phyloP scores from a whole-genome alignment of 2,113 vertebrate species.

The Columbina picui region DNA sequence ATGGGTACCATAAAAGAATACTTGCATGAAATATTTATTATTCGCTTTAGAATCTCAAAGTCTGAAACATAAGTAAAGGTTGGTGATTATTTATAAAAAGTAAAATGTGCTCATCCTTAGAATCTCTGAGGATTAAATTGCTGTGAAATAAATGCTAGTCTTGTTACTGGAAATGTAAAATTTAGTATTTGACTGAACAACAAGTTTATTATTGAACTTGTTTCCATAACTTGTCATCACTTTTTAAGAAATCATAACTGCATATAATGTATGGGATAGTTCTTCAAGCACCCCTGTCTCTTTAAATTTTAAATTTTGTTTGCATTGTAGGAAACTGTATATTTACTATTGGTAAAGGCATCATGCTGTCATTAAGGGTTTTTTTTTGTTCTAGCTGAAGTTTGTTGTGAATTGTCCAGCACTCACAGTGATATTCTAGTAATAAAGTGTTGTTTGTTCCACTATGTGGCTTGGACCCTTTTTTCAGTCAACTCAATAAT shows the following conservation, averaged over 20 bases:
- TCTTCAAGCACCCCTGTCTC: background rate
- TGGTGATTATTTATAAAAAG: background rate
- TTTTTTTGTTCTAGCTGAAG: background rate
- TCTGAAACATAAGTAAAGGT: conserved; percentile 10
- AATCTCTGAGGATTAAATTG: background rate
- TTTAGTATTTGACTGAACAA: background rate
- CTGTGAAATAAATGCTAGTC: background rate
- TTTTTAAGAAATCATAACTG: background rate
- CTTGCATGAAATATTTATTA: conserved; percentile 43
- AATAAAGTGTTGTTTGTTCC: background rate
- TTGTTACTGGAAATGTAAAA: background rate
- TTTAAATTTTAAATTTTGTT: background rate
- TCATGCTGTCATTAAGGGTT: background rate
- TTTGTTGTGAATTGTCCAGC: background rate
- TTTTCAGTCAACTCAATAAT: background rate
- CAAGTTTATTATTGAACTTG: background rate
- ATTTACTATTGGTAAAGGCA: background rate
- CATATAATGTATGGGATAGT: background rate
- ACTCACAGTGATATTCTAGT: background rate
- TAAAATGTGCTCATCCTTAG: background rate
- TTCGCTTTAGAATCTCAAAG: conserved; percentile 23
- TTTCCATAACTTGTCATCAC: background rate
- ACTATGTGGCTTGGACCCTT: background rate
- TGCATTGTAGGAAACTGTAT: background rate
- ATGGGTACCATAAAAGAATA: conserved; percentile 53